phyloP scores from a whole-genome alignment of 2,113 vertebrate genomes.

The Semnopithecus entellus region DNA sequence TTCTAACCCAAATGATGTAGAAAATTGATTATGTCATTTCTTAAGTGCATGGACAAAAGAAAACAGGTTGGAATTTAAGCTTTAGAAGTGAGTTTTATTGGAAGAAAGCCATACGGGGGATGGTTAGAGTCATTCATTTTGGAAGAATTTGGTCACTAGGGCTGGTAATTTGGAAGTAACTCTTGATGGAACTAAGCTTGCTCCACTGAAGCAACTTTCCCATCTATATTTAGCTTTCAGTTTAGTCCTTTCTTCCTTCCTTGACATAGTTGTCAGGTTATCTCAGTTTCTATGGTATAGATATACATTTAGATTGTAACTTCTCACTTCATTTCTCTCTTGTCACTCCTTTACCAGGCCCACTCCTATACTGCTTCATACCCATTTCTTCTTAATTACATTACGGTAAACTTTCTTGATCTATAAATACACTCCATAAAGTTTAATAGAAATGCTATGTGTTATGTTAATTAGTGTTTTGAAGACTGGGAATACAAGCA shows the following conservation, averaged over 20 bases:
- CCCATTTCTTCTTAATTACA: neutral
- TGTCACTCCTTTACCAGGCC: neutral
- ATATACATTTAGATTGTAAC: neutral
- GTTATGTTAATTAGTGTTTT: neutral
- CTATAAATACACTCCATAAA: neutral
- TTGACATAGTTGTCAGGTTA: neutral
- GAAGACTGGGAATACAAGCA: neutral
- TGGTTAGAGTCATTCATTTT: neutral
- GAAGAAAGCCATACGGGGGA: neutral
- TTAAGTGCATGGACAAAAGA: constrained; percentile 33
- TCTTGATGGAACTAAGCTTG: neutral
- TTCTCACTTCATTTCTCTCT: neutral
- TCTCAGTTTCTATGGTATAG: neutral
- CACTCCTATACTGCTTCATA: neutral
- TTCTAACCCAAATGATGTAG: constrained; percentile 34
- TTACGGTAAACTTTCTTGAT: neutral
- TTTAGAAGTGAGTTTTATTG: neutral
- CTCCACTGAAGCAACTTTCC: neutral
- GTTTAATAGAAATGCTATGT: neutral
- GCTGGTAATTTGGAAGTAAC: neutral
- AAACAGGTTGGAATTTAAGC: constrained; percentile 40
- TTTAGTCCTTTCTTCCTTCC: neutral
- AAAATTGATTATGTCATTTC: constrained; percentile 52
- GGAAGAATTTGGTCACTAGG: neutral
- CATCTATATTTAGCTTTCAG: neutral